These are phyloP conservation scores for Brachyhypopomus gauderio DNA, from an alignment of 2,113 vertebrate genomes.

Conservation along the genomic window DNA sequence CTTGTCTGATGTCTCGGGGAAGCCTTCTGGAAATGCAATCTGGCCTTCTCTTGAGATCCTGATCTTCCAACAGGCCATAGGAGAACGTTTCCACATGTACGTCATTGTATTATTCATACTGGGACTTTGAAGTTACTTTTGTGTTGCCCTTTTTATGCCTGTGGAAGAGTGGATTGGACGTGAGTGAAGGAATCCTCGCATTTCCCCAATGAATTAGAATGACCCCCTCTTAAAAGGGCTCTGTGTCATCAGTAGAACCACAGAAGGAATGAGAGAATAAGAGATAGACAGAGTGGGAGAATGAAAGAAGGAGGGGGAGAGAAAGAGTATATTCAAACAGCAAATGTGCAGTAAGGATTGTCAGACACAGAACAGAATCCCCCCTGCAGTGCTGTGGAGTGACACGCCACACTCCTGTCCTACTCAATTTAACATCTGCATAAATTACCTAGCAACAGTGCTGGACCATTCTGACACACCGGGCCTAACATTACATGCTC, in stretches of 20 bases:
- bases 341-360: too few species aligned
- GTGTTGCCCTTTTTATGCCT: conserved; percentile 4
- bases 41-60: conserved; percentile 30
- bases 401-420: too few species aligned
- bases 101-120: conserved; percentile 26
- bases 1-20: conserved; percentile 13
- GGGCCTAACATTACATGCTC: too few species aligned
- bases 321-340: background rate
- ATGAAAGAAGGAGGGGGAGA: background rate
- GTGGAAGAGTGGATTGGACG: conserved; percentile 25
- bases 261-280: background rate
- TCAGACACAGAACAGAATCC: too few species aligned
- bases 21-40: conserved; percentile 47
- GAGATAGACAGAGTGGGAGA: background rate
- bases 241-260: conserved; percentile 27
- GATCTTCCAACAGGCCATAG: conserved; percentile 31
- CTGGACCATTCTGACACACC: too few species aligned
- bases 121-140: conserved; percentile 17
- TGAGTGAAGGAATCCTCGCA: background rate
- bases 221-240: background rate
- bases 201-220: conserved; percentile 34
- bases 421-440: too few species aligned
- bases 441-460: too few species aligned
- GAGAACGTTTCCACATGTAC: conserved; percentile 45
- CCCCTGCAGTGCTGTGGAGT: too few species aligned